Percentiles rank a stretch among this genome's conserved stretches.
Conservation (phyloP, 2,888 invertebrate genomes). For the Cantharis lateralis region DNA sequence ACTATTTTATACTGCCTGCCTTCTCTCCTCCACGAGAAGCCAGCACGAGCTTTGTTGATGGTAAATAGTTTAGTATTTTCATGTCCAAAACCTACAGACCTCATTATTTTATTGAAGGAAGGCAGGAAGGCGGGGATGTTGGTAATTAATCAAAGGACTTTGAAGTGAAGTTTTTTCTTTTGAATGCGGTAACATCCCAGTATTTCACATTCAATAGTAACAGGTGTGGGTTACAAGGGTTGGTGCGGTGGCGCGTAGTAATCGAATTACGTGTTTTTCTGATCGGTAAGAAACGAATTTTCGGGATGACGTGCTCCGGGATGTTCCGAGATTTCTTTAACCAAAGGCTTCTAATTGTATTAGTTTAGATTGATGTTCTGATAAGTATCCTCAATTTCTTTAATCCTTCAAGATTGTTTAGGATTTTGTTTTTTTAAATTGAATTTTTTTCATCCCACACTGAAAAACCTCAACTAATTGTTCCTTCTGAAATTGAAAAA, state of each 20-base stretch:
- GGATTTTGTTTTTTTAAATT: slow-evolving; percentile 6
- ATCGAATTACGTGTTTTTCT: slow-evolving; percentile 43
- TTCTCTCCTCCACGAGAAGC: slow-evolving; percentile 36
- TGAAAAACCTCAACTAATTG: background rate
- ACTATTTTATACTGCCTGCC: slow-evolving; percentile 45
- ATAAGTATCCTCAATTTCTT: slow-evolving; percentile 38
- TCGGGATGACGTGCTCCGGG: slow-evolving; percentile 36
- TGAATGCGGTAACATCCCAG: slow-evolving; percentile 23
- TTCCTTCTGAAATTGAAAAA: slow-evolving; percentile 1
- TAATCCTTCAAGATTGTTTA: slow-evolving; percentile 29
- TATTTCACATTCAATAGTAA: slow-evolving; percentile 26
- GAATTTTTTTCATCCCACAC: background rate
- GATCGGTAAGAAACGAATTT: slow-evolving; percentile 40
- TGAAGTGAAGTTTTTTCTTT: slow-evolving; percentile 16
- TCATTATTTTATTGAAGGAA: background rate
- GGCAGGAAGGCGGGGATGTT: background rate
- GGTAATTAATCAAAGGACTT: background rate
- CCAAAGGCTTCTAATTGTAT: slow-evolving; percentile 39
- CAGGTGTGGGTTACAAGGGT: slow-evolving; percentile 27
- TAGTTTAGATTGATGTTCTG: slow-evolving; percentile 39
- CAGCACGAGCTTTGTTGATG: slow-evolving; percentile 39
- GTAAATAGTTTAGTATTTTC: slow-evolving; percentile 44
- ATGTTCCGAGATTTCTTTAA: slow-evolving; percentile 38
- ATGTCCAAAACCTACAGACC: background rate
- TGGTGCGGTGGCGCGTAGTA: slow-evolving; percentile 38